phyloP scores from a whole-genome alignment of 2,797 vertebrate species.

The Channallabes apus region DNA sequence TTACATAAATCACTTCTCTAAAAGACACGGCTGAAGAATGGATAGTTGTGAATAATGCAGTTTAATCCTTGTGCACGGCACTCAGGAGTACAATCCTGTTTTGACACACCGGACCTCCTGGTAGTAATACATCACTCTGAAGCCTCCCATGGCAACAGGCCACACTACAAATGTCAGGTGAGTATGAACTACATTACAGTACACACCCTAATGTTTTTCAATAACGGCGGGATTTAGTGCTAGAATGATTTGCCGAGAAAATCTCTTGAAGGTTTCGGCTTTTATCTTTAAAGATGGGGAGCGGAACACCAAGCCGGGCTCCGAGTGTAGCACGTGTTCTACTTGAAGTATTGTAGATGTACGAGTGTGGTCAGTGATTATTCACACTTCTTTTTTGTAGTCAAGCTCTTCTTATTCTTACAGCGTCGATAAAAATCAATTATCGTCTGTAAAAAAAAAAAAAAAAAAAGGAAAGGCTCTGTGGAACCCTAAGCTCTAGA shows the following conservation, averaged over 20 bases:
- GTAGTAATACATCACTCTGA: slow-evolving; percentile 35
- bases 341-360: neutral
- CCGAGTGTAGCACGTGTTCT: neutral
- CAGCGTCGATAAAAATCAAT: neutral
- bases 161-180: slow-evolving; percentile 38
- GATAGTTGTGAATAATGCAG: slow-evolving; percentile 50
- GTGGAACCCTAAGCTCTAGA: neutral
- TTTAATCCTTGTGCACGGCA: slow-evolving; percentile 36
- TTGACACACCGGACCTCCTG: slow-evolving; percentile 15
- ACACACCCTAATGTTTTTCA: slow-evolving; percentile 19
- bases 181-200: slow-evolving; percentile 2
- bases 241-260: slow-evolving; percentile 6
- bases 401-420: neutral
- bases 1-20: slow-evolving; percentile 39
- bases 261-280: slow-evolving; percentile 2
- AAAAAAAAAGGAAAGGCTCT: neutral
- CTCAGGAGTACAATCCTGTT: slow-evolving; percentile 30
- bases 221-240: neutral
- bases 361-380: neutral
- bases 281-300: neutral
- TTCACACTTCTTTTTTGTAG: neutral
- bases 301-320: neutral
- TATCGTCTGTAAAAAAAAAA: neutral
- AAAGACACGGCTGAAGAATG: slow-evolving; percentile 32
- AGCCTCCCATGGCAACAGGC: slow-evolving; percentile 39